A percentile compares a stretch with the other conserved stretches of the same genome.
These are phyloP conservation scores for Plutomurus gul DNA, from an alignment of 1,140 invertebrate genomes.

Conservation along the genomic window DNA sequence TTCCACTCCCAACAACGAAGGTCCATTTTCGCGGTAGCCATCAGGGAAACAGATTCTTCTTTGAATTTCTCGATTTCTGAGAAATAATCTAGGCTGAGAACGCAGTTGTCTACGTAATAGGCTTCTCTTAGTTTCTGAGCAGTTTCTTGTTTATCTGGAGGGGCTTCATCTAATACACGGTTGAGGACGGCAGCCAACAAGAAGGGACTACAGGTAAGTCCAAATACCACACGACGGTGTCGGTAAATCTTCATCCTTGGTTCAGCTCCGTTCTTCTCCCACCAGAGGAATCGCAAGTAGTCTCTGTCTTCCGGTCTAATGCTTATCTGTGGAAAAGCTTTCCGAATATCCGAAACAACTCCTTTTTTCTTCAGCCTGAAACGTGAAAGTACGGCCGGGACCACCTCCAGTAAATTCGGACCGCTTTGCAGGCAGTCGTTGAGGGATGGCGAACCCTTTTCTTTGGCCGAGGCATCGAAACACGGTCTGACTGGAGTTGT, in stretches of 20 bases:
- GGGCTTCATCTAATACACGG: not conserved
- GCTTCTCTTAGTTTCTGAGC: constrained; percentile 41
- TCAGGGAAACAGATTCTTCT: constrained; percentile 35
- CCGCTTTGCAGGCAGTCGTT: constrained; percentile 57
- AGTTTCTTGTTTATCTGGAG: not conserved
- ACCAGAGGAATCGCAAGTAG: constrained; percentile 54
- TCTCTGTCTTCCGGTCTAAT: constrained; percentile 54
- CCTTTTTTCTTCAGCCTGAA: constrained; percentile 57
- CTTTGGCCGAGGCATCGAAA: constrained; percentile 53
- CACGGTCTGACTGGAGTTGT: constrained; percentile 51
- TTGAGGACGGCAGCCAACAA: constrained; percentile 54
- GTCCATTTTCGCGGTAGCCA: constrained; percentile 54
- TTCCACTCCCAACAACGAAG: constrained; percentile 45
- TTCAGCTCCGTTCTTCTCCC: not conserved
- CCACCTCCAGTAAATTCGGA: constrained; percentile 57
- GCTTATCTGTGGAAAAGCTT: constrained; percentile 59
- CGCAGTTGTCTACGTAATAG: constrained; percentile 55
- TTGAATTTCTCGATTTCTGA: constrained; percentile 51
- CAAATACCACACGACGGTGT: constrained; percentile 54
- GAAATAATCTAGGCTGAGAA: constrained; percentile 46
- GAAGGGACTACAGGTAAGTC: constrained; percentile 57
- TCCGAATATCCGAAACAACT: constrained; percentile 58
- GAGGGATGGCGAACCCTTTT: constrained; percentile 54
- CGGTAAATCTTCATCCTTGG: not conserved
- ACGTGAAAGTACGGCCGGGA: constrained; percentile 56